Base-by-base conservation (phyloP, 1,140 invertebrate genomes). In the Chironomus striatipennis region DNA sequence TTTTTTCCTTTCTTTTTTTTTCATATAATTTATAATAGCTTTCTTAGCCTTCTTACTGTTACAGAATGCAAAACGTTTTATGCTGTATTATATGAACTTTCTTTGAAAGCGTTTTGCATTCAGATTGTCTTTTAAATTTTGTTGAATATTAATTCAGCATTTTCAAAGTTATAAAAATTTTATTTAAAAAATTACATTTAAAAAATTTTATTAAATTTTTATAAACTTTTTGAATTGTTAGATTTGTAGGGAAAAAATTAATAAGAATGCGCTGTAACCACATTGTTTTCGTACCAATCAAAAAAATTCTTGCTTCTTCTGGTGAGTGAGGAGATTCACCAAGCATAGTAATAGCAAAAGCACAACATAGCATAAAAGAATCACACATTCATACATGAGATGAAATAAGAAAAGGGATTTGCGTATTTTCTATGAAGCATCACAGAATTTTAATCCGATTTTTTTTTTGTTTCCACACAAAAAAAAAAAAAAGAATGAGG, bases 331-430 rank as follows among this genome's bases (percentile, higher is more conserved):
- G 24, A 34, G 24, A 34, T 34, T 34, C 24, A 34, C n/a, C 47
- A 57, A 12, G 47, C n/a, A n/a, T 12, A 57, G 47, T 57, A n/a
- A 18, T 9, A 18, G 17, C 17, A 70, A 21, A 70, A 70, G 65
- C 20, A 70, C 20, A 70, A 20, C 65, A 21, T 20, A 21, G 24
- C 17, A 70, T 7, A 70, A 6, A 70, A 70, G 10, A 57, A 57
- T 12, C 10, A 57, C 9, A n/a, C 10, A 57, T 9, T 18, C n/a
- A 17, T 70, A 20, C 65, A 70, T 20, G 20, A 57, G 65, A 10
- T 20, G 20, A 70, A 70, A 70, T 20, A 70, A 70, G 65, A 70
- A 70, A 70, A 70, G 47, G 47, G 47, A 57, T 57, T 57, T 57
- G 47, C 47, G 47, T 57, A 57, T 57, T 34, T 57, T 57, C 47